Evolutionary conservation across 2,888 invertebrate species (phyloP).

Genomic region (Chorisops tibialis): DNA sequence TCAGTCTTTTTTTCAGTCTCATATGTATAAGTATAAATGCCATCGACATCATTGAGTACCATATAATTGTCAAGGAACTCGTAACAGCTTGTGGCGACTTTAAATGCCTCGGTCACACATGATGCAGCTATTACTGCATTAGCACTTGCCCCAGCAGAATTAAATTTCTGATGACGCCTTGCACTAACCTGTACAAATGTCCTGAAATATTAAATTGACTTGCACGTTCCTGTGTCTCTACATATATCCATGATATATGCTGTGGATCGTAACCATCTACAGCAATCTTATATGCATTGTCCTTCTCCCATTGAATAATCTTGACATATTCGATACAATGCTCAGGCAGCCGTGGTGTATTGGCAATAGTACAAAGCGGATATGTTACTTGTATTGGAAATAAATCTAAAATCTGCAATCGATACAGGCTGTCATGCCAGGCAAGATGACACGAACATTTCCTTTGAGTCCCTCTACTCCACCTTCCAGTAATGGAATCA

Average conservation of each 20-base stretch:
- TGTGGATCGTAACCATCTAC: conserved; percentile 96
- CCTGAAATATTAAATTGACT: conserved; percentile 83
- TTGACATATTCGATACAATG: conserved; percentile 99
- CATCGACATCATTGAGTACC: conserved; percentile 94
- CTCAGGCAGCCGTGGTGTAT: conserved; percentile 96
- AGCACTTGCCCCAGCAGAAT: conserved; percentile 99
- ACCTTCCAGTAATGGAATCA: conserved; percentile 95
- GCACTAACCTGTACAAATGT: conserved; percentile 79
- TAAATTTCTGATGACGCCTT: conserved; percentile 96
- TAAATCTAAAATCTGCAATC: conserved; percentile 92
- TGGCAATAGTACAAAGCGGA: conserved; percentile 97
- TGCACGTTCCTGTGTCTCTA: conserved; percentile 84
- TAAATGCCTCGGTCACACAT: conserved; percentile 96
- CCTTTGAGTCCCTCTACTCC: conserved; percentile 99
- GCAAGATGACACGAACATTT: conserved; percentile 90
- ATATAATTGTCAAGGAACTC: conserved; percentile 91
- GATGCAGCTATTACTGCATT: conserved; percentile 98
- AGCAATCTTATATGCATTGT: conserved; percentile 79
- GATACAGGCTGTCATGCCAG: conserved; percentile 91
- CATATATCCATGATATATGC: conserved; percentile 94
- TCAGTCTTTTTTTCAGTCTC: conserved; percentile 82
- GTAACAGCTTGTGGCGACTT: conserved; percentile 90
- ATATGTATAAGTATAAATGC: conserved; percentile 94
- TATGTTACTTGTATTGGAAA: conserved; percentile 98
- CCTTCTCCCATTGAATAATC: conserved; percentile 92